phyloP scores from a whole-genome alignment of 2,888 invertebrate genomes.

The Calliopum simillimum region DNA sequence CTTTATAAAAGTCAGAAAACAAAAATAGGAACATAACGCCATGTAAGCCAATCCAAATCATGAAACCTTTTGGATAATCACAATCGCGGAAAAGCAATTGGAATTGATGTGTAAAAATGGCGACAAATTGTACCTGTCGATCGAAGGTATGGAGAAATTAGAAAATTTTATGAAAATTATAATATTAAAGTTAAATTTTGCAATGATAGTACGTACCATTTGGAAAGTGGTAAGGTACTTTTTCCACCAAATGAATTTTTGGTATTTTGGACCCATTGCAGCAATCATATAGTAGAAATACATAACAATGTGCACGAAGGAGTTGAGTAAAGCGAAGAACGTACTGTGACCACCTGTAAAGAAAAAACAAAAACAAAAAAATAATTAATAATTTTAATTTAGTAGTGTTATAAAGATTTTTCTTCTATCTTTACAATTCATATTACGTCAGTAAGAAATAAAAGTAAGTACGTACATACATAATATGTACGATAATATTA shows the following conservation, averaged over 20 bases:
- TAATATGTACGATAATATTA: too few species aligned
- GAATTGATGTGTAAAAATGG: constrained; percentile 92
- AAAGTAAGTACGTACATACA: too few species aligned
- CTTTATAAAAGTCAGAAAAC: constrained; percentile 95
- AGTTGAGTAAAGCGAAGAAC: constrained; percentile 93
- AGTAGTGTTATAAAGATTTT: neutral
- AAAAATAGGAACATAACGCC: constrained; percentile 93
- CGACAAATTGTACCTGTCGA: constrained; percentile 88
- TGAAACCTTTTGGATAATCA: constrained; percentile 90
- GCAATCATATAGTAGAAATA: constrained; percentile 97
- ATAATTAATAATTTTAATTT: neutral
- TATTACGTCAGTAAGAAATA: too few species aligned
- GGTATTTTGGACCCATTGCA: constrained; percentile 92
- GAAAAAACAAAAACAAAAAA: constrained; percentile 19
- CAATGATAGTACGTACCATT: constrained; percentile 75
- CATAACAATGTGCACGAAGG: constrained; percentile 97
- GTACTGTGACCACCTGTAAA: constrained; percentile 92
- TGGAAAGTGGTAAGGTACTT: constrained; percentile 94
- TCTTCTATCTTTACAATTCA: neutral
- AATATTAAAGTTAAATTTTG: neutral
- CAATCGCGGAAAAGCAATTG: constrained; percentile 91
- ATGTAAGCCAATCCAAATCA: constrained; percentile 95
- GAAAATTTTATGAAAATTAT: neutral
- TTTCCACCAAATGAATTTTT: constrained; percentile 98
- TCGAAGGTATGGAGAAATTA: constrained; percentile 38